Percentiles rank a stretch among this genome's conserved stretches.
phyloP scores from a whole-genome alignment of 1,140 invertebrate species.

The Sycophaga agraensis region DNA sequence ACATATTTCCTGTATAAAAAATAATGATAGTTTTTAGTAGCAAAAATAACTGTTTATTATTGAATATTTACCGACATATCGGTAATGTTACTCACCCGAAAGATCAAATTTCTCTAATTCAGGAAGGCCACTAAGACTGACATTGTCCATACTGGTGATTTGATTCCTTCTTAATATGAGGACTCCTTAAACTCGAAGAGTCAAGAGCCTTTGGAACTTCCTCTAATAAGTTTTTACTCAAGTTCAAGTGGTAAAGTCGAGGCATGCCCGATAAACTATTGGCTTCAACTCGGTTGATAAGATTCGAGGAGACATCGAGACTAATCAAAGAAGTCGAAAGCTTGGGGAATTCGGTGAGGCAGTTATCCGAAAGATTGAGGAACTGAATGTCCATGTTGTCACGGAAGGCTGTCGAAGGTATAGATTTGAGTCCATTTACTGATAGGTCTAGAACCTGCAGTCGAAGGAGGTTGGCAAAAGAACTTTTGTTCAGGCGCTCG shows the following conservation, averaged over 20 bases:
- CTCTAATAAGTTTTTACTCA: conserved; percentile 51
- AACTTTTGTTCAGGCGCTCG: conserved; percentile 53
- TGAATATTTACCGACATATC: not conserved
- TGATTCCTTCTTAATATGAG: conserved; percentile 43
- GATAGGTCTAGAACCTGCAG: conserved; percentile 68
- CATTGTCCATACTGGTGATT: conserved; percentile 35
- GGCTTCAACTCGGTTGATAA: conserved; percentile 60
- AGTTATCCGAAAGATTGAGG: conserved; percentile 69
- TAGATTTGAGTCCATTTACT: conserved; percentile 60
- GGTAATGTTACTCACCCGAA: conserved; percentile 36
- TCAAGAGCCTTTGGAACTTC: conserved; percentile 34
- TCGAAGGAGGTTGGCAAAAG: conserved; percentile 43
- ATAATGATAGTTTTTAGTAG: no score
- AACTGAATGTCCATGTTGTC: conserved; percentile 59
- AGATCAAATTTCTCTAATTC: conserved; percentile 44
- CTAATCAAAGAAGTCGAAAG: conserved; percentile 33
- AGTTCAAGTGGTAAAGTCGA: conserved; percentile 60
- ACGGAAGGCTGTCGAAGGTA: conserved; percentile 61
- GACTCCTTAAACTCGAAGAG: conserved; percentile 35
- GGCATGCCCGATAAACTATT: conserved; percentile 60
- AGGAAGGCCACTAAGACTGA: conserved; percentile 38
- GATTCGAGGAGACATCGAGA: conserved; percentile 68
- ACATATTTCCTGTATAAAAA: conserved; percentile 61
- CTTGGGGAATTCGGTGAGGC: conserved; percentile 36
- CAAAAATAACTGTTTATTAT: not conserved